Evolutionary conservation across 1,140 invertebrate species (phyloP).

Genomic region (Drosophila dunni): DNA sequence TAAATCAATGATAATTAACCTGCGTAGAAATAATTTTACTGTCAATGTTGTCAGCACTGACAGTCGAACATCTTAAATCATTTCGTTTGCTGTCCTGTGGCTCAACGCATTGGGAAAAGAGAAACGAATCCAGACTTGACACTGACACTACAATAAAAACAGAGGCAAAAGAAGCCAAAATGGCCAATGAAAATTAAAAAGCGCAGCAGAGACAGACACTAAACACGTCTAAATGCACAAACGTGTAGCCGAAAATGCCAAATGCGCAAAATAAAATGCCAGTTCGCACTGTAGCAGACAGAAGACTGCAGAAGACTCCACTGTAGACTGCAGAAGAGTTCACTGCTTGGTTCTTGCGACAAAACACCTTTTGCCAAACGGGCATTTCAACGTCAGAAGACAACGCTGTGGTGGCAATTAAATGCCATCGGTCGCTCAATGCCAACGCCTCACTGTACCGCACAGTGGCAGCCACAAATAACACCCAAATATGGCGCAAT

Average conservation of each 20-base stretch:
- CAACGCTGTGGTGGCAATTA: conserved; percentile 74
- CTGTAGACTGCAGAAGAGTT: conserved; percentile 1
- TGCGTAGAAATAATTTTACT: conserved; percentile 82
- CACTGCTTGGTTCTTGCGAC: conserved; percentile 24
- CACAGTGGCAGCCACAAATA: conserved; percentile 64
- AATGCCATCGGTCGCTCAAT: conserved; percentile 66
- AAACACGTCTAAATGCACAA: conserved; percentile 76
- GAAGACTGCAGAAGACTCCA: conserved; percentile 1
- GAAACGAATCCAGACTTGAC: neutral
- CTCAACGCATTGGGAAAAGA: neutral
- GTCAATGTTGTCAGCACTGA: conserved; percentile 79
- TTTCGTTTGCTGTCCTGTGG: conserved; percentile 57
- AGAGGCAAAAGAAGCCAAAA: neutral
- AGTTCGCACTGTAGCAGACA: conserved; percentile 65
- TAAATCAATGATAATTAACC: conserved; percentile 83
- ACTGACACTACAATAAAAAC: neutral
- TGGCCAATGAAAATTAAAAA: conserved; percentile 65
- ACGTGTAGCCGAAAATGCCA: conserved; percentile 71
- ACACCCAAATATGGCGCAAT: conserved; percentile 83
- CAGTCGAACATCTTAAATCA: conserved; percentile 83
- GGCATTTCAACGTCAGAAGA: conserved; percentile 59
- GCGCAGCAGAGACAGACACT: conserved; percentile 69
- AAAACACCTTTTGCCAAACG: conserved; percentile 67
- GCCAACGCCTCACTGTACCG: conserved; percentile 62
- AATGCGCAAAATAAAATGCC: conserved; percentile 80